Evolutionary conservation across 2,888 invertebrate species (phyloP), one percentile per base, ranked within the genome.

Genomic region (Ornithoptera alexandrae): DNA sequence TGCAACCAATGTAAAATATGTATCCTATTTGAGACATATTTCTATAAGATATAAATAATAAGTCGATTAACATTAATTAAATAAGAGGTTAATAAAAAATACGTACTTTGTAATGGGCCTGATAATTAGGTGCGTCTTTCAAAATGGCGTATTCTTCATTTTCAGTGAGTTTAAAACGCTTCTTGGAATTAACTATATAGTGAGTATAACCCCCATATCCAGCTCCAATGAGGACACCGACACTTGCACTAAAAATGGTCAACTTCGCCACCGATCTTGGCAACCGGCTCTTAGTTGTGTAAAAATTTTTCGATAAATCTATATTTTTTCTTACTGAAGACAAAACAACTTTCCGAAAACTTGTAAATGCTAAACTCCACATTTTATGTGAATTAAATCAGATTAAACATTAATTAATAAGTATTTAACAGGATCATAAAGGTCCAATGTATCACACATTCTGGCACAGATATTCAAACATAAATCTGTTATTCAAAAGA

Each of bases 191-290:
- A 65, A 93, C 84, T 81, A 88, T 88, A 70, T 90, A 93, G 77
- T 93, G 93, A 0, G 93, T 92, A 76, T 92, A 93, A 71, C 91
- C 92, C 71, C 93, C 90, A 78, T 94, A 94, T 0, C 92, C 92
- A 0, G 93, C 93, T 2, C 94, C 94, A 5, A 93, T 79, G 2
- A 93, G 83, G 7, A 93, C 89, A 61, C 95, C 95, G 66, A 95
- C 85, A 77, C 92, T 91, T 1, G 94, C 93, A 72, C 95, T 94
- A 2, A 94, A 84, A 46, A 95, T 73, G 36, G 94, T 93, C 73
- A 94, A 78, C 77, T 93, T 94, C 0, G 85, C 81, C 15, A 89
- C 85, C 7, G 91, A 91, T 73, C 80, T 86, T 66, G 89, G 84
- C 18, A 83, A 72, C 77, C 87, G 87, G 81, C 82, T 84, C 78